Conservation (phyloP, 2,888 invertebrate genomes). For the Tenthredo mesomela region DNA sequence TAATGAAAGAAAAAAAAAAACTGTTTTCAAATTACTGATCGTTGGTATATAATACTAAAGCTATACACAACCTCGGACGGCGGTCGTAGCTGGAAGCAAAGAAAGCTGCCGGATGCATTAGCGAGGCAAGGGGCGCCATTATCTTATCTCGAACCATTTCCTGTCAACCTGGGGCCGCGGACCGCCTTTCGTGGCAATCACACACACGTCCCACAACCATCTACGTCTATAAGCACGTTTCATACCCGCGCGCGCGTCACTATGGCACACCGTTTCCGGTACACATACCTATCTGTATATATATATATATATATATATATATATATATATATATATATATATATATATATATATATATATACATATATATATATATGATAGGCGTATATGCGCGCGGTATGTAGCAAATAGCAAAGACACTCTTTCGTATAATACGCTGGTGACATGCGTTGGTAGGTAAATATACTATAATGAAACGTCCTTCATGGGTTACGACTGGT, state of each 20-base stretch:
- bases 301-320: background rate
- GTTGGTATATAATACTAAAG: conserved; percentile 4
- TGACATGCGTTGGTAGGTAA: background rate
- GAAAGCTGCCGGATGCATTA: conserved; percentile 71
- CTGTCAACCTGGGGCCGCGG: conserved; percentile 71
- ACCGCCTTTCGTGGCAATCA: conserved; percentile 65
- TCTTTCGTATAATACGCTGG: background rate
- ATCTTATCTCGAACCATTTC: conserved; percentile 75
- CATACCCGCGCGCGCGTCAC: conserved; percentile 49
- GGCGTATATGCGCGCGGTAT: conserved; percentile 26
- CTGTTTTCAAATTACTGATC: conserved; percentile 1
- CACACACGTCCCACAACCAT: conserved; percentile 55
- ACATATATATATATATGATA: too few relatives aligned
- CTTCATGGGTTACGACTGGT: conserved; percentile 38
- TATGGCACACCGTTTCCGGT: conserved; percentile 66
- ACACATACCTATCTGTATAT: conserved; percentile 38
- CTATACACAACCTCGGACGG: background rate
- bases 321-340: background rate
- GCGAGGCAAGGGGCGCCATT: conserved; percentile 68
- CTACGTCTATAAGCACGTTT: conserved; percentile 58
- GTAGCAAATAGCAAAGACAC: conserved; percentile 25
- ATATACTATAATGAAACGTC: conserved; percentile 35
- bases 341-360: conserved; percentile 38
- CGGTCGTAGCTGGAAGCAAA: conserved; percentile 57
- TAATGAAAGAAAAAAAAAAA: background rate